Evolutionary conservation across 1,140 invertebrate species (phyloP).

Genomic region (Heliconius eleuchia): DNA sequence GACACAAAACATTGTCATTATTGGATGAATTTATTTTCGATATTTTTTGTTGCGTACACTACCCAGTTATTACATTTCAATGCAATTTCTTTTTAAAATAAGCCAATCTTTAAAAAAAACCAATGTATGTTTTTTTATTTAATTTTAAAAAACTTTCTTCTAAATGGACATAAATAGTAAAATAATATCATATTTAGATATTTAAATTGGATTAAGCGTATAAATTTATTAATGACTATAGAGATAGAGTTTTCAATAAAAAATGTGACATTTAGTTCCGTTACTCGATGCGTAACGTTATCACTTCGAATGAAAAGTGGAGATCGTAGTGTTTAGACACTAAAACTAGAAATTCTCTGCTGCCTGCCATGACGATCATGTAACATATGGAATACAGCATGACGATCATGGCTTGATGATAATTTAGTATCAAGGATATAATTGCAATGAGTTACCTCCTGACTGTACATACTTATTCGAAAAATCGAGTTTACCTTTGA

Average conservation of each 20-base stretch:
- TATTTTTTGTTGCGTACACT: slow-evolving; percentile 38
- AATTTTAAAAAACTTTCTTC: background rate
- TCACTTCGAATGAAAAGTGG: no score
- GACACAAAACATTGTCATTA: slow-evolving; percentile 57
- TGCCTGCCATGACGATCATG: no score
- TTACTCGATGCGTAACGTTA: background rate
- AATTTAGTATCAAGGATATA: no score
- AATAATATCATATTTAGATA: background rate
- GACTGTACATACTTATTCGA: slow-evolving; percentile 19
- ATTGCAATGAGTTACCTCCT: background rate
- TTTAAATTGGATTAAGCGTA: background rate
- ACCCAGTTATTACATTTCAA: slow-evolving; percentile 14
- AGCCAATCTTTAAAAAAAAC: background rate
- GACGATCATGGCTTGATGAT: no score
- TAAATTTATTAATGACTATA: no score
- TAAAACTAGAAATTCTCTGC: no score
- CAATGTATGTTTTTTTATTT: background rate
- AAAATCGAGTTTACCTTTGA: slow-evolving; percentile 63
- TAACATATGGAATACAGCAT: no score
- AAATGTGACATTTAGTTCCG: background rate
- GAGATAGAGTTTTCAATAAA: no score
- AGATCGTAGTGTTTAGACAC: no score
- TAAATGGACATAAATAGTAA: background rate
- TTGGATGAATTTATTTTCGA: slow-evolving; percentile 52
- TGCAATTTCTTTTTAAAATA: background rate